phyloP scores from a whole-genome alignment of 2,113 vertebrate species.

The Tachysurus fulvidraco region DNA sequence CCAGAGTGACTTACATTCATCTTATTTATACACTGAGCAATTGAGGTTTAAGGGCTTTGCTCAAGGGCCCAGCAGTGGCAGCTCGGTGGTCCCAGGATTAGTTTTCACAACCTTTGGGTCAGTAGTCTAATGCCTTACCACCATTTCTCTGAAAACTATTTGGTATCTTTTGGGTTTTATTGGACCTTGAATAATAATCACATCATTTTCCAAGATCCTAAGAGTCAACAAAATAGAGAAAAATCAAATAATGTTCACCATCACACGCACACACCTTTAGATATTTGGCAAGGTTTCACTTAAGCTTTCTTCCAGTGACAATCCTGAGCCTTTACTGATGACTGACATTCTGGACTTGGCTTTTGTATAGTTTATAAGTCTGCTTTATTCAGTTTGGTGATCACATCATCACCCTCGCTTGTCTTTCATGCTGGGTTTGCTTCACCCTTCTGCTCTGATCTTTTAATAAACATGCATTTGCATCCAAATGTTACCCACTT shows the following conservation, averaged over 20 bases:
- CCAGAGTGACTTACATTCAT: no score
- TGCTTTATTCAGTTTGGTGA: not conserved
- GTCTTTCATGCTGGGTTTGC: not conserved
- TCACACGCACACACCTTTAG: not conserved
- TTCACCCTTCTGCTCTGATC: not conserved
- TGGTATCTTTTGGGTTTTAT: not conserved
- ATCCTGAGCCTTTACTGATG: not conserved
- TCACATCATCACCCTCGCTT: not conserved
- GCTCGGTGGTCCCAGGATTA: no score
- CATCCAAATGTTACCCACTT: not conserved
- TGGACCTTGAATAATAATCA: not conserved
- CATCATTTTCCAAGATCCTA: not conserved
- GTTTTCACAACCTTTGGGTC: no score
- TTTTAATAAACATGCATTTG: not conserved
- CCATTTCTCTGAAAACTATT: not conserved
- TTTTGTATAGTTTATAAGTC: not conserved
- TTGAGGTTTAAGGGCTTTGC: no score
- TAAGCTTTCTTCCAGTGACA: not conserved
- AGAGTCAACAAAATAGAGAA: not conserved
- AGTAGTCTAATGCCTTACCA: not conserved
- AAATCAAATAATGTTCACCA: not conserved
- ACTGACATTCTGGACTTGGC: not conserved
- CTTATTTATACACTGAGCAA: no score
- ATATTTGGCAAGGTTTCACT: not conserved
- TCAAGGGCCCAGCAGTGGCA: no score